Conservation (phyloP, 2,888 invertebrate species). For the Macrophya annulata region DNA sequence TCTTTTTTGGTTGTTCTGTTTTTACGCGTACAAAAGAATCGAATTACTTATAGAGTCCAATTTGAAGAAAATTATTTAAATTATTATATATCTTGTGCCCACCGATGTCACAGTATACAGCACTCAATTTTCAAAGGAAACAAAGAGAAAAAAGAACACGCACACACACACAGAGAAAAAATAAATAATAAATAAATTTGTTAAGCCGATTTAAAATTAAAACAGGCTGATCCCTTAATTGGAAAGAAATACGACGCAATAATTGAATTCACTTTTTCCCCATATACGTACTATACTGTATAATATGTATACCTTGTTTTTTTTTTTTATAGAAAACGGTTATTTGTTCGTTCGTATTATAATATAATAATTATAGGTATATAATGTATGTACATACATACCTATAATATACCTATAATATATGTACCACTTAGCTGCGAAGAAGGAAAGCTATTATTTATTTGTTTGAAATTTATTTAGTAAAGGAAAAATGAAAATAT, state of each 20-base stretch:
- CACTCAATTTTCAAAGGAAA: conserved; percentile 7
- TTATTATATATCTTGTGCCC: not conserved
- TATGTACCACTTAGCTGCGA: not conserved
- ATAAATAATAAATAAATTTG: not conserved
- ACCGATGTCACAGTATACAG: not conserved
- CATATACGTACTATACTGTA: not conserved
- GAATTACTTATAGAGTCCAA: not conserved
- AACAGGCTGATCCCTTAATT: not conserved
- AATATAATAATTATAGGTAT: not conserved
- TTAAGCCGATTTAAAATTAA: not conserved
- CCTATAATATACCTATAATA: too few species aligned
- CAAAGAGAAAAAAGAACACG: not conserved
- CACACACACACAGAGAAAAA: too few species aligned
- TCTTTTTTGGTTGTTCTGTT: not conserved
- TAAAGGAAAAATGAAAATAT: not conserved
- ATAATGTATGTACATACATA: conserved; percentile 2
- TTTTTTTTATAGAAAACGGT: too few species aligned
- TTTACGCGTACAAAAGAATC: not conserved
- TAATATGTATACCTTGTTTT: not conserved
- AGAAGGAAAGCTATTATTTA: conserved; percentile 10
- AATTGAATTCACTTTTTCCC: not conserved
- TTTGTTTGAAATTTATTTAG: not conserved
- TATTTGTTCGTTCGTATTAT: not conserved
- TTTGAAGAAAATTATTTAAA: not conserved
- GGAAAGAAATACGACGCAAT: not conserved